Evolutionary conservation across 2,797 vertebrate species (phyloP).

Genomic region (Clarias pachynema): DNA sequence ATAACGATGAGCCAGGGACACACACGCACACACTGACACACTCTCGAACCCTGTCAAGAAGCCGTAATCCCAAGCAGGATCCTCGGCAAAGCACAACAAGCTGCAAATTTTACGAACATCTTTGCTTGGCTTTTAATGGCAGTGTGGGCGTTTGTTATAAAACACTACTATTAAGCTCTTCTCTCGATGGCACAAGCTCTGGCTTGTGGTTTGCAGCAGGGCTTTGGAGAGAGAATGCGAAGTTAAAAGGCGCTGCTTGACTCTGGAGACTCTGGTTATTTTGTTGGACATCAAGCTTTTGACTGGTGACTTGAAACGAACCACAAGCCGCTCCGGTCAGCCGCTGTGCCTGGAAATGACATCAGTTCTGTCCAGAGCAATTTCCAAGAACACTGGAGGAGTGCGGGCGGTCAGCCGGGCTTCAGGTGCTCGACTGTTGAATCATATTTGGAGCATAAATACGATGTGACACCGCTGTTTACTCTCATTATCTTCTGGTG

Average conservation of each 20-base stretch:
- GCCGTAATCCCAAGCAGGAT: slow-evolving; percentile 37
- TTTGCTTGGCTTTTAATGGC: slow-evolving; percentile 54
- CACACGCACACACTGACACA: neutral
- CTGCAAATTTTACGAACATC: slow-evolving; percentile 57
- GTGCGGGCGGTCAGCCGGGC: neutral
- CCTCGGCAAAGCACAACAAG: slow-evolving; percentile 50
- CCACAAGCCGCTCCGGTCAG: slow-evolving; percentile 47
- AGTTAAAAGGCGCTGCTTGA: slow-evolving; percentile 29
- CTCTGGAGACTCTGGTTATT: slow-evolving; percentile 21
- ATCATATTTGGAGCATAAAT: neutral
- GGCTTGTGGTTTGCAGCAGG: slow-evolving; percentile 25
- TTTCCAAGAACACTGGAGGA: slow-evolving; percentile 17
- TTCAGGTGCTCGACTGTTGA: slow-evolving; percentile 4
- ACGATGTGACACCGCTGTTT: neutral
- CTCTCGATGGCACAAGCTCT: slow-evolving; percentile 42
- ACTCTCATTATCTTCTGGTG: slow-evolving; percentile 7
- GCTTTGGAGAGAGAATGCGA: slow-evolving; percentile 27
- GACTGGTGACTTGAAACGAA: slow-evolving; percentile 48
- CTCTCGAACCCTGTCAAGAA: neutral
- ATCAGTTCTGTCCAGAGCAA: slow-evolving; percentile 39
- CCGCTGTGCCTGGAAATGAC: slow-evolving; percentile 49
- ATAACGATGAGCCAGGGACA: slow-evolving; percentile 17
- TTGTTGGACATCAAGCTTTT: slow-evolving; percentile 46
- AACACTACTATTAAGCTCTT: slow-evolving; percentile 50
- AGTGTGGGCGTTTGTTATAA: slow-evolving; percentile 49